Evolutionary conservation across 2,888 invertebrate species (phyloP), one percentile per base, ranked within the genome.

Genomic region (Koerneria pararmatus): DNA sequence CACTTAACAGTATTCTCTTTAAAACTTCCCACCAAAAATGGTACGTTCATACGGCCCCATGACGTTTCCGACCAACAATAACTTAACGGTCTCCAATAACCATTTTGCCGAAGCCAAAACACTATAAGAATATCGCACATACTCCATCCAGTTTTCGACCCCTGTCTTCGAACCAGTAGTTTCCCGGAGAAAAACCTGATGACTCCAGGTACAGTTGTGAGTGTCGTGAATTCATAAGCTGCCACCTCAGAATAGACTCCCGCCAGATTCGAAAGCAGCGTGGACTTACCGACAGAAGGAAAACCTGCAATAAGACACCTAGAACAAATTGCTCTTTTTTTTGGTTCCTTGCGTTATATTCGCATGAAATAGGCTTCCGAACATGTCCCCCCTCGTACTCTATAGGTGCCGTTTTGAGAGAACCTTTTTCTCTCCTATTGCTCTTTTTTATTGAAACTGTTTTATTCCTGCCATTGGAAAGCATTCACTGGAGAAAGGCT

Each of bases 201-300:
- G 84, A 98, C 98, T 22, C 98, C 98, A 0, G 98, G 98, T 15
- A 99, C 98, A 8, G 98, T 98, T 0, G 98, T 99, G 4, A 99
- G 88, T 0, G 98, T 99, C 73, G 98, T 99, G 86, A 99, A 99
- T 86, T 98, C 98, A 84, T 98, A 98, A 0, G 97, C 95, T 37
- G 97, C 98, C 5, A 97, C 97, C 87, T 99, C 98, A 0, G 97
- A 97, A 84, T 98, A 98, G 11, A 99, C 98, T 19, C 98, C 98
- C n/a, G 98, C 97, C 72, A 99, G 85, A 78, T 93, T 99, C 74
- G 92, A 95, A 19, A 99, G 87, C 61, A 99, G 85, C 0, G 98
- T 99, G 0, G 97, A 97, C 85, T 99, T 99, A 0, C 98, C 98
- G 51, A 99, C 97, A 0, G 97, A 98, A 5, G 98, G 98, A 86